These are phyloP conservation scores for Pseudonaja textilis DNA, from an alignment of 2,113 vertebrate genomes.

Conservation along the genomic window DNA sequence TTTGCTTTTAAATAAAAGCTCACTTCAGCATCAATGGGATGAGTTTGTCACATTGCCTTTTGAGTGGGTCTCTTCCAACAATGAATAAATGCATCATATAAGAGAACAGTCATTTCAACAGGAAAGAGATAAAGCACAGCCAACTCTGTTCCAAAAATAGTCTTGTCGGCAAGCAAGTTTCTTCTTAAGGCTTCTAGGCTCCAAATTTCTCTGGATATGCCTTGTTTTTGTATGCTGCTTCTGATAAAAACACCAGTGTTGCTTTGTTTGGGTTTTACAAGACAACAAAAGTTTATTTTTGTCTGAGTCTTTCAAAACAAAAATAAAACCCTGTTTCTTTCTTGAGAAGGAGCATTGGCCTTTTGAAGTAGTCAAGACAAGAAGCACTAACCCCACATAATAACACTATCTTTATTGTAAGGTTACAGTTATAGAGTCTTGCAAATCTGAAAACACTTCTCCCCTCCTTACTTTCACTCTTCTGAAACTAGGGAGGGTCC, in stretches of 20 bases:
- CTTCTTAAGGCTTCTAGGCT: background rate
- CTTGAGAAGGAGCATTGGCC: background rate
- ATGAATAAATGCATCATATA: background rate
- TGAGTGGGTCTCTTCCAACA: background rate
- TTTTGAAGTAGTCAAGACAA: background rate
- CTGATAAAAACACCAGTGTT: background rate
- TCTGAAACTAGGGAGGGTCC: background rate
- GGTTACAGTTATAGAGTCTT: background rate
- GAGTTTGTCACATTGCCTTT: conserved; percentile 4
- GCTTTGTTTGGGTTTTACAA: background rate
- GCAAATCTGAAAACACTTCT: background rate
- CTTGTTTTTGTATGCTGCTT: background rate
- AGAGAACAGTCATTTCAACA: background rate
- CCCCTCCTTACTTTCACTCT: background rate
- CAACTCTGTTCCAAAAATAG: background rate
- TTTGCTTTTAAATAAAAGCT: background rate
- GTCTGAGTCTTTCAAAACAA: background rate
- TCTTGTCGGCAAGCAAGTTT: background rate
- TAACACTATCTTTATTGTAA: background rate
- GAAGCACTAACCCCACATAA: background rate
- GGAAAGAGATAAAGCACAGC: background rate
- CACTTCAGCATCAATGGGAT: fast-evolving
- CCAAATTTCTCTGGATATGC: background rate
- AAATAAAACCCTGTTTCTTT: background rate
- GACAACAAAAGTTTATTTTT: background rate